Base-by-base conservation (phyloP, 30 jellyfish, hydroid and myxozoan genomes). In the Cassiopea andromeda region DNA sequence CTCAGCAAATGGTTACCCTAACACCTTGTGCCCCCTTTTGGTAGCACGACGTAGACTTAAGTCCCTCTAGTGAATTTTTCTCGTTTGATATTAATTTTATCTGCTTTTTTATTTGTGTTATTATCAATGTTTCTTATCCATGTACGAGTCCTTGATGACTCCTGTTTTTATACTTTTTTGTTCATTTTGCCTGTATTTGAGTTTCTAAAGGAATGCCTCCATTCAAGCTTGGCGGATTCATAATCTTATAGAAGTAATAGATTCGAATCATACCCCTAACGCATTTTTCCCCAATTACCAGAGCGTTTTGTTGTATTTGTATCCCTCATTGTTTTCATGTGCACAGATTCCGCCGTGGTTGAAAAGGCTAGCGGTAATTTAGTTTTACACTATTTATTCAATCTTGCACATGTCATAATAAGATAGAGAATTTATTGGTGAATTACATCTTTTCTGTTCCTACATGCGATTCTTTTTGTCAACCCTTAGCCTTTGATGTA, bases 311-410 rank as follows among this genome's bases (percentile, higher is more conserved):
- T 27, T 27, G 38, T 27, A 27, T 27, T 27, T 27, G 38, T 27
- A 27, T 27, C 38, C 38, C 38, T 27, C 38, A 27, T 27, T 27
- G 38, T 27, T 27, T 27, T 27, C 38, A 27, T 58, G 13, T 58
- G 68, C 68, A 58, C 8, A 58, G 8, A 2, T 19, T 70, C 54
- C 16, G 49, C 79, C 54, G 79, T n/a, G 10, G 79, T 19, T 70
- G 79, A 70, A 70, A 19, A 0, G 79, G 79, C 27, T 70, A 6
- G 27, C 49, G 57, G 78, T 87, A 83, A 81, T 87, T 81, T 59
- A 77, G 75, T 87, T 87, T 87, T 87, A 77, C 89, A 87, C 94
- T 87, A 87, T 87, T 87, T 87, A 87, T 87, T 87, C 69, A 87
- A 75, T 87, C 82, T 87, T 87, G 94, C 94, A 87, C 94, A 67